phyloP scores from a whole-genome alignment of 1,140 invertebrate genomes.

The Leptinotarsa defecta region DNA sequence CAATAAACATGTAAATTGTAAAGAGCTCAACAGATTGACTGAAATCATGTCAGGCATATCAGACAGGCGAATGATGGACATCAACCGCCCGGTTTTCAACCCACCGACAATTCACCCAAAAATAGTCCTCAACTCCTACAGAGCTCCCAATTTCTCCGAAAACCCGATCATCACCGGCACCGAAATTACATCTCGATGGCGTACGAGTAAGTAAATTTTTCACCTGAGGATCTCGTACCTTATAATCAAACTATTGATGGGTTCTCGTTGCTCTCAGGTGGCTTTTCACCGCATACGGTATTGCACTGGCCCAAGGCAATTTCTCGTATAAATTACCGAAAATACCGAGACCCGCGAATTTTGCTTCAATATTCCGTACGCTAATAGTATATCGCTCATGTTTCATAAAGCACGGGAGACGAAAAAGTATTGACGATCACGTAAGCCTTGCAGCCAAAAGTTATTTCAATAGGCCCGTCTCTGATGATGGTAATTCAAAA shows the following conservation, averaged over 20 bases:
- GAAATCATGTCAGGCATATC: too few species aligned
- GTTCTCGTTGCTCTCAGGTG: neutral
- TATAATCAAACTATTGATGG: constrained; percentile 6
- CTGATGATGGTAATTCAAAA: too few species aligned
- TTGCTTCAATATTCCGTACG: neutral
- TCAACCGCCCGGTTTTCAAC: too few species aligned
- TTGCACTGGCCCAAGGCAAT: neutral
- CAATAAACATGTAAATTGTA: too few species aligned
- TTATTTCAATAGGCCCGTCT: too few species aligned
- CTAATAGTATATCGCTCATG: constrained; percentile 6
- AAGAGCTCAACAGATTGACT: too few species aligned
- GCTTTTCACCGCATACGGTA: neutral
- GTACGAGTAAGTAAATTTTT: neutral
- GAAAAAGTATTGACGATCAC: constrained; percentile 1
- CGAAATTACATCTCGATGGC: neutral
- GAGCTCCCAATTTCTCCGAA: neutral
- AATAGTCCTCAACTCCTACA: too few species aligned
- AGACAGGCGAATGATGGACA: too few species aligned
- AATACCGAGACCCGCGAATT: neutral
- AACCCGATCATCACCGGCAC: neutral
- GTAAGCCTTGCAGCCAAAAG: neutral
- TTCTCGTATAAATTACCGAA: neutral
- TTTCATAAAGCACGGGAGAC: neutral
- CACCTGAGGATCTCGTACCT: neutral
- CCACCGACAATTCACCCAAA: too few species aligned